Evolutionary conservation across 2,888 invertebrate genomes (phyloP), one percentile per base, ranked within the genome.

Genomic region (Sinhomidia bicolor): DNA sequence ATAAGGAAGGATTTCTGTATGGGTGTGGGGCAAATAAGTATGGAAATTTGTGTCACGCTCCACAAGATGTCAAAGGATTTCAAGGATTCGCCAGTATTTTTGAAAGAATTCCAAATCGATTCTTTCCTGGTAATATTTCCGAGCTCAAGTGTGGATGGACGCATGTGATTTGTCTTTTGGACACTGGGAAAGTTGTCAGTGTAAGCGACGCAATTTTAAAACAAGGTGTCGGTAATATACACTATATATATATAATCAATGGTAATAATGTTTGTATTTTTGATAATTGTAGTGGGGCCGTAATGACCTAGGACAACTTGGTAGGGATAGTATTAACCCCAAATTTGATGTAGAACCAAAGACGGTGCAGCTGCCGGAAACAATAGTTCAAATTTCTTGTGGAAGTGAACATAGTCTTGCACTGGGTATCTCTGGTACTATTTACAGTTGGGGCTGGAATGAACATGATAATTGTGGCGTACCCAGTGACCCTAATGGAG

Each of bases 371-470:
- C 36, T 91, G 5, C 94, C 96, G 3, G 93, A 93, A 9, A 65
- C 12, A 23, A 82, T 91, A 1, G 71, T 60, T n/a, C 65, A 85
- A 93, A 93, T 96, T 87, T 95, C 95, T 90, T 93, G 96, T 91
- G 97, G 97, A 1, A 96, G 97, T 0, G 97, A 97, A 92, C 97
- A 97, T 93, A 96, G 96, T 65, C 93, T 97, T 91, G 96, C 96
- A 89, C 93, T 96, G 90, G 93, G 93, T 62, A 93, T 93, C 89
- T 95, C 95, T 86, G 96, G 96, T 44, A 94, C 95, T 76, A 93
- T 97, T 6, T 96, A 95, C 93, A 95, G 96, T 23, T 98, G 97
- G 97, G 97, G 97, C 0, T 98, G 97, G 97, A 97, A 98, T 94
- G 97, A 98, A 93, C 97, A 97, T 94, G 96, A 96, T 54, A 97